A percentile compares a stretch with the other conserved stretches of the same genome.
Conservation (phyloP, 2,113 vertebrate genomes). For the Tupaia chinensis region DNA sequence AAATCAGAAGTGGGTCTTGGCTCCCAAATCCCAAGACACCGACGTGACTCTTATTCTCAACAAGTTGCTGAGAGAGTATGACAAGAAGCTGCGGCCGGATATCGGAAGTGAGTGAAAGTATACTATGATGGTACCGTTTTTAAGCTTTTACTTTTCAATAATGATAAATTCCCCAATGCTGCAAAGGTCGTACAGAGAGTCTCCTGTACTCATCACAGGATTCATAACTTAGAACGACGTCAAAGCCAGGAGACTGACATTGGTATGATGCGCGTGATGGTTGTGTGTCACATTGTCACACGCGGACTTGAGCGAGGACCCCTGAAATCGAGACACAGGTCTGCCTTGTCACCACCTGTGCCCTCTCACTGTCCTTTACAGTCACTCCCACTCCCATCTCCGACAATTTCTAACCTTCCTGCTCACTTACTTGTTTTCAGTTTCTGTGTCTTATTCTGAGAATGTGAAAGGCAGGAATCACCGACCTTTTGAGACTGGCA, state of each 20-base stretch:
- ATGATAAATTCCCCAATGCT: background rate
- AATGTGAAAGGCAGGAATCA: background rate
- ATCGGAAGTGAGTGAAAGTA: constrained; percentile 93
- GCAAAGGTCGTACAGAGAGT: background rate
- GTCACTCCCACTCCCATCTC: background rate
- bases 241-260: background rate
- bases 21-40: constrained; percentile 93
- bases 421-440: background rate
- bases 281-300: fast-evolving
- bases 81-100: constrained; percentile 96
- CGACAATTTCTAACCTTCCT: background rate
- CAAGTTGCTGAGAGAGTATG: constrained; percentile 95
- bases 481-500: background rate
- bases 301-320: background rate
- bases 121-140: background rate
- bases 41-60: constrained; percentile 96
- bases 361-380: background rate
- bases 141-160: background rate
- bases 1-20: constrained; percentile 94
- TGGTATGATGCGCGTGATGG: background rate
- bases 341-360: background rate
- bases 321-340: background rate
- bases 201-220: too few species aligned
- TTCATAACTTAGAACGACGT: background rate
- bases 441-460: background rate